A percentile compares a stretch with the other conserved stretches of the same genome.
Conservation (phyloP, 2,797 vertebrate species). For the Hafferia zeledoni region DNA sequence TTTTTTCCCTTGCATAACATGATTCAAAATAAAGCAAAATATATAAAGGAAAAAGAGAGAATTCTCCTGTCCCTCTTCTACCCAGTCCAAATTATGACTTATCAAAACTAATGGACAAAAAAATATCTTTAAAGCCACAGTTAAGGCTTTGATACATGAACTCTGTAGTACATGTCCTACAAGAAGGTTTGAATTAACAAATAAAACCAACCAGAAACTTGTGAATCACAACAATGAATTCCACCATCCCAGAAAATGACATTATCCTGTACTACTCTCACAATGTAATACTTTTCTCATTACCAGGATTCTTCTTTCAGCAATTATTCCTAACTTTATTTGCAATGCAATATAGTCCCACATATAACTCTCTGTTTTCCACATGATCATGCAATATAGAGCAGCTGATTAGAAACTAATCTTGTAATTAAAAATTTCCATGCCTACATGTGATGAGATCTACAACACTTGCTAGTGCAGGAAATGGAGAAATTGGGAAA, state of each 20-base stretch:
- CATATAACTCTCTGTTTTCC: neutral
- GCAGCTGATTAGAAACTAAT: neutral
- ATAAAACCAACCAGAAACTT: neutral
- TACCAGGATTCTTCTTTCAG: neutral
- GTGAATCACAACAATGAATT: constrained; percentile 1
- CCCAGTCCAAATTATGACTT: neutral
- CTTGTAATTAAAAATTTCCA: neutral
- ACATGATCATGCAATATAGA: neutral
- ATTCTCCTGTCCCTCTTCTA: neutral
- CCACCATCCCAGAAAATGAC: constrained; percentile 6
- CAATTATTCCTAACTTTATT: constrained; percentile 7
- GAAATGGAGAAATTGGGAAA: neutral
- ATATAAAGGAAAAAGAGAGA: neutral
- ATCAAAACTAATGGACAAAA: neutral
- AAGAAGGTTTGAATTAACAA: neutral
- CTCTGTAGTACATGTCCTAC: neutral
- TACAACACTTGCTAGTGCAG: neutral
- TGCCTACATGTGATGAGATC: neutral
- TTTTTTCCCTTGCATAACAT: neutral
- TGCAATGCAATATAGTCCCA: neutral
- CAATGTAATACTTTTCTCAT: constrained; percentile 59
- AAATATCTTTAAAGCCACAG: neutral
- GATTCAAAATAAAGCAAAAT: neutral
- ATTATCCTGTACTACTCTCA: neutral
- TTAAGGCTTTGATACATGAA: neutral